Evolutionary conservation across 2,113 vertebrate genomes (phyloP), one percentile per base, ranked within the genome.

Genomic region (Calonectris borealis): DNA sequence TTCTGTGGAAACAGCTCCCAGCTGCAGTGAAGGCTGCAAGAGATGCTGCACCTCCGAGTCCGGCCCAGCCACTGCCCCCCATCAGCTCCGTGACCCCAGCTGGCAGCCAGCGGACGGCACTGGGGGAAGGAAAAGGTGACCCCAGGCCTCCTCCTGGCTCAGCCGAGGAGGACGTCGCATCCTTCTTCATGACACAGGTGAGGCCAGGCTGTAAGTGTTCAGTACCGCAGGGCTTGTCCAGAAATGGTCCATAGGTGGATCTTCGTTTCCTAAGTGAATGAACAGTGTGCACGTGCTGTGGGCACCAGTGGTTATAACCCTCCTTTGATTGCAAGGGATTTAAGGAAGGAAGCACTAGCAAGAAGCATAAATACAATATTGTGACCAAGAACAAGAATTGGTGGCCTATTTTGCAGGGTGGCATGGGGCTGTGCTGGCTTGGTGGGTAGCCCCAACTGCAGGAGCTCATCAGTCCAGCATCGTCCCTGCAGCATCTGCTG

Each of bases 101-200:
- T 4, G 9, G 20, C 19, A 25, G 16, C 17, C 11, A 31, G 7
- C 8, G 10, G 6, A 6, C 54, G 12, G 77, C 26, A 3, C n/a
- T n/a, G 16, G 38, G 31, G 1, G 83, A 83, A 29, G 65, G 72
- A 29, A 82, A 70, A 9, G 16, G 20, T 19, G 51, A 19, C 48
- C 29, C 66, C 66, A 91, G 93, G 68, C 52, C 75, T n/a, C 69
- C 79, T 9, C 71, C 57, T 51, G 88, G 9, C 3, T 77, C 93
- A 38, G 87, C 84, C 0, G 55, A 95, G 27, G 96, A 98, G 32
- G 64, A 92, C 36, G 38, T 58, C 10, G 95, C 98, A 24, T 92
- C 95, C 19, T 94, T 99, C 96, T 99, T 99, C 96, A 92, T 98
- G 80, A 99, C 99, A 8, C 98, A 99, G 99, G 99, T 99, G 52